A percentile compares a stretch with the other conserved stretches of the same genome.
Evolutionary conservation across 2,113 vertebrate genomes (phyloP).

Genomic region (Bubo blakistoni): DNA sequence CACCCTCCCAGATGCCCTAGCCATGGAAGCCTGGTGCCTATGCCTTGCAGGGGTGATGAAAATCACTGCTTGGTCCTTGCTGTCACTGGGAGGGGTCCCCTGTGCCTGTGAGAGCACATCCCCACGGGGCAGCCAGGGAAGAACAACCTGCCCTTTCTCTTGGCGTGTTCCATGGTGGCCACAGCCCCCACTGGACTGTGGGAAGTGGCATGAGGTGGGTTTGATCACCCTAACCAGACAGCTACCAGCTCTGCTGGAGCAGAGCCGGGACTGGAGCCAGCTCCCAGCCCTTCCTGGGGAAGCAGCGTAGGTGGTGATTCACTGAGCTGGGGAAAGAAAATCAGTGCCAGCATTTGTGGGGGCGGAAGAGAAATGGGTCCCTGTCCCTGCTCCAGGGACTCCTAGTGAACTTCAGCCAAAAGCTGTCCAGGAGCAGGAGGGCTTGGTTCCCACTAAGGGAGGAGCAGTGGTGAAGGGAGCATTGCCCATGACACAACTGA

Average conservation of each 20-base stretch:
- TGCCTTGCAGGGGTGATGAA: rapidly evolving
- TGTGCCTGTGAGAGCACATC: rapidly evolving
- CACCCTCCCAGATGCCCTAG: background rate
- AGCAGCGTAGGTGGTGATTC: background rate
- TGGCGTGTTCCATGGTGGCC: rapidly evolving
- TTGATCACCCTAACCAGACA: background rate
- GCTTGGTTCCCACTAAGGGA: background rate
- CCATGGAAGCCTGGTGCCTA: background rate
- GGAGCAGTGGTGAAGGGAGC: background rate
- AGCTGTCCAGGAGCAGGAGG: background rate
- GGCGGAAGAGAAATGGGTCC: rapidly evolving
- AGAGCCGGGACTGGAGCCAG: background rate
- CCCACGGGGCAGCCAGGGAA: rapidly evolving
- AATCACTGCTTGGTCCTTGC: rapidly evolving
- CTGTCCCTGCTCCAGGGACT: background rate
- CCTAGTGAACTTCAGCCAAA: background rate
- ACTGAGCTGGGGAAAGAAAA: background rate
- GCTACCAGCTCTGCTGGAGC: background rate
- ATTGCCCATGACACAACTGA: rapidly evolving
- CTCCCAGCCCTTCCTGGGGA: background rate
- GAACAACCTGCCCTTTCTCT: background rate
- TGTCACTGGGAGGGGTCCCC: background rate
- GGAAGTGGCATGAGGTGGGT: background rate
- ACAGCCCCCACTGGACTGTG: rapidly evolving
- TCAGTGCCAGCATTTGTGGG: background rate